Conservation (phyloP, 1,140 invertebrate species). For the Alviniconcha marisindica region DNA sequence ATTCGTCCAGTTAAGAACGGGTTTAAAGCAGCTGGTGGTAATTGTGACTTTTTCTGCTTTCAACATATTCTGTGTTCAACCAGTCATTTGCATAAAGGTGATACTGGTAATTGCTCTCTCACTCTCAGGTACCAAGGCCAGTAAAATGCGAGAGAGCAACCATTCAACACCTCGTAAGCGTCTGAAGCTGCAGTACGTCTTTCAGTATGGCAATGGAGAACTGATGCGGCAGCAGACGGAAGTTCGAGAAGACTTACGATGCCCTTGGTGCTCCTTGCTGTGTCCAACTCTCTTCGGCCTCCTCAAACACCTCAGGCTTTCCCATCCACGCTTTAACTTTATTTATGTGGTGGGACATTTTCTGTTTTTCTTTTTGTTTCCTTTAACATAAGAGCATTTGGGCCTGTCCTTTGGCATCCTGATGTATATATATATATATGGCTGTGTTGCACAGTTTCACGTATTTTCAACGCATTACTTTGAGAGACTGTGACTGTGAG, state of each 20-base stretch:
- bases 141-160: constrained; percentile 48
- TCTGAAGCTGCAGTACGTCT: constrained; percentile 93
- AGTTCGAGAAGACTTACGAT: constrained; percentile 92
- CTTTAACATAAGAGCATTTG: no score
- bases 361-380: no score
- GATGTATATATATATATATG: no score
- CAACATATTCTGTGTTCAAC: not conserved
- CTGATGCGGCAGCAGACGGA: constrained; percentile 96
- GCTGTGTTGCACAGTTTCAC: no score
- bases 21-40: constrained; percentile 4
- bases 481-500: no score
- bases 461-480: no score
- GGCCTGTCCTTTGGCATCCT: no score
- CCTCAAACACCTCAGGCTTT: constrained; percentile 94
- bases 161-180: constrained; percentile 64
- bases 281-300: constrained; percentile 91
- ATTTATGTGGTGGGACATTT: constrained; percentile 86
- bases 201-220: constrained; percentile 90
- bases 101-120: not conserved
- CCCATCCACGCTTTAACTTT: constrained; percentile 95
- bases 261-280: constrained; percentile 96
- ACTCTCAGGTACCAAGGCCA: constrained; percentile 34
- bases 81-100: not conserved
- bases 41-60: not conserved
- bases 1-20: no score